Conservation (phyloP, 2,113 vertebrate genomes). For the Ahaetulla prasina region DNA sequence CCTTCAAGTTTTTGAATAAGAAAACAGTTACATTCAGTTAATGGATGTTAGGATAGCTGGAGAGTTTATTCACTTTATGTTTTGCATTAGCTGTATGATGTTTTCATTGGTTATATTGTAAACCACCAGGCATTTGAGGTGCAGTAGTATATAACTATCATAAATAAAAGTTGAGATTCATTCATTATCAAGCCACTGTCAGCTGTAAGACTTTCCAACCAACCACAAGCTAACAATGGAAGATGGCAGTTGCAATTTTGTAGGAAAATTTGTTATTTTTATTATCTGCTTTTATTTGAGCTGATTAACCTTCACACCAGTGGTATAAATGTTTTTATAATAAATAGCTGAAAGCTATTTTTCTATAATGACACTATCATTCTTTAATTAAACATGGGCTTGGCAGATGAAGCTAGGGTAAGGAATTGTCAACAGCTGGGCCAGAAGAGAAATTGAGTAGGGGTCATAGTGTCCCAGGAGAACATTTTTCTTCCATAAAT, state of each 20-base stretch:
- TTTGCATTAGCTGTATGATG: not conserved
- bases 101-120: not conserved
- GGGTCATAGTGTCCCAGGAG: slow-evolving; percentile 18
- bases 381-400: slow-evolving; percentile 32
- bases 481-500: slow-evolving; percentile 27
- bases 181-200: not conserved
- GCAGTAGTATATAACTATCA: not conserved
- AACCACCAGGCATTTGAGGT: not conserved
- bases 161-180: not conserved
- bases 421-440: not conserved
- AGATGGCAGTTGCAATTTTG: not conserved
- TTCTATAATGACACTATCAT: slow-evolving; percentile 30
- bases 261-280: not conserved
- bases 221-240: not conserved
- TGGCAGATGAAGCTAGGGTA: not conserved
- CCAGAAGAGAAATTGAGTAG: slow-evolving; percentile 7
- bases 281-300: not conserved
- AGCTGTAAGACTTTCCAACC: not conserved
- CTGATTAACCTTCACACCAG: slow-evolving; percentile 7
- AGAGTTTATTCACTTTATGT: not conserved
- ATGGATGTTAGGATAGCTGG: not conserved
- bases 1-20: not conserved
- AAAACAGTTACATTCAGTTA: not conserved
- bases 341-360: slow-evolving; percentile 28
- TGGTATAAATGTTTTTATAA: slow-evolving; percentile 26